phyloP scores from a whole-genome alignment of 1,140 invertebrate genomes.

The Geopemphigus sp. region DNA sequence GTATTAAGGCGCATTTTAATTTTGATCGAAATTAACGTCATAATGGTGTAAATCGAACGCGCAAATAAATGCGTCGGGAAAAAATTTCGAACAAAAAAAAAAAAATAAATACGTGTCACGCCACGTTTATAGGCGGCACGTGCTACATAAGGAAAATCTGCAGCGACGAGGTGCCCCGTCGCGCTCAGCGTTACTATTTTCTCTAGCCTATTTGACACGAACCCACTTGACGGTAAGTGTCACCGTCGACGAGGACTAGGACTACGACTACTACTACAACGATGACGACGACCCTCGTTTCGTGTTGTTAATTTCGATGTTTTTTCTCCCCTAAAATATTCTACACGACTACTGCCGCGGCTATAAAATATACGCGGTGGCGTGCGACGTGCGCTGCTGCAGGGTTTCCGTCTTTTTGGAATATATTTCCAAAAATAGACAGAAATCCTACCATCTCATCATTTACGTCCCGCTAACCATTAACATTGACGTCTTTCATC shows the following conservation, averaged over 20 bases:
- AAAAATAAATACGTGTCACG: conserved; percentile 25
- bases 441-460: conserved; percentile 45
- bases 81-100: neutral
- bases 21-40: too few species aligned
- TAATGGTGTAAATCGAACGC: too few species aligned
- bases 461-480: conserved; percentile 50
- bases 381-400: neutral
- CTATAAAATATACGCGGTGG: too few species aligned
- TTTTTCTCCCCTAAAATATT: conserved; percentile 25
- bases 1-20: too few species aligned
- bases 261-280: too few species aligned
- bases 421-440: conserved; percentile 43
- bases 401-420: conserved; percentile 48
- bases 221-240: conserved; percentile 48
- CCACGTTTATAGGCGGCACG: neutral
- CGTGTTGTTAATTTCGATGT: conserved; percentile 45
- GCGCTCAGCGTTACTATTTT: conserved; percentile 4
- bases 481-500: conserved; percentile 50
- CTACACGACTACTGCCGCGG: too few species aligned
- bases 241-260: conserved; percentile 21
- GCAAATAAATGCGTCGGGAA: too few species aligned
- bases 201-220: conserved; percentile 39
- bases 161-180: neutral
- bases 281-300: too few species aligned
- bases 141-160: conserved; percentile 25